Conservation (phyloP, 2,113 vertebrate species). For the Fregata magnificens region DNA sequence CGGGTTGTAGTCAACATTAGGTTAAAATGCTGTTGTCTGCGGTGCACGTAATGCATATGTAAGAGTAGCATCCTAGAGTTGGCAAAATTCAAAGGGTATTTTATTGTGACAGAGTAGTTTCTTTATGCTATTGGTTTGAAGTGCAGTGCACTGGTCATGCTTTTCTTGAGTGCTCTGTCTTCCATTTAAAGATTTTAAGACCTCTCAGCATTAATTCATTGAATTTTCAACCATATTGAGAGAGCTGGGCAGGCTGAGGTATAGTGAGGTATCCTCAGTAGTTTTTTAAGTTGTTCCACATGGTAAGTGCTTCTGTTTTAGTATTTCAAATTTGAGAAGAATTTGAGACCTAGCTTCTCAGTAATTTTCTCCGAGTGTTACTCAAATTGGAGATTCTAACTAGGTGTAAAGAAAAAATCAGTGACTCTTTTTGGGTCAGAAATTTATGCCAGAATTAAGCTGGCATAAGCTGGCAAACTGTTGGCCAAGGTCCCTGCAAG, state of each 20-base stretch:
- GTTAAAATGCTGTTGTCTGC: not conserved
- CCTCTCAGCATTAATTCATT: not conserved
- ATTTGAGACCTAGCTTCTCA: not conserved
- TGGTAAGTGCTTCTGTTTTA: not conserved
- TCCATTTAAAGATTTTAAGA: not conserved
- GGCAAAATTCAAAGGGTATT: not conserved
- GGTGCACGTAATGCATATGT: too few relatives aligned
- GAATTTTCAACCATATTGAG: not conserved
- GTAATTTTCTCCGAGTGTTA: not conserved
- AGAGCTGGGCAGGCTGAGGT: not conserved
- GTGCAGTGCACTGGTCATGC: not conserved
- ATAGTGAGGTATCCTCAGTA: not conserved
- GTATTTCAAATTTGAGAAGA: not conserved
- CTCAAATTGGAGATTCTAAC: not conserved
- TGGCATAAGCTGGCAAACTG: not conserved
- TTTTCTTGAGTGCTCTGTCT: not conserved
- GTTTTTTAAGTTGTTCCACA: not conserved
- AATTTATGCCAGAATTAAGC: not conserved
- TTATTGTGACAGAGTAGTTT: not conserved
- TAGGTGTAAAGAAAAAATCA: not conserved
- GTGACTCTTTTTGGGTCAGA: not conserved
- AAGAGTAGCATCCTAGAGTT: too few relatives aligned
- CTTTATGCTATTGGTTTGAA: not conserved
- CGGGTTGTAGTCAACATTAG: too few relatives aligned
- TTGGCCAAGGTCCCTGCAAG: not conserved